These are phyloP conservation scores for Euclidia mi DNA, from an alignment of 2,888 invertebrate species.

Conservation along the genomic window DNA sequence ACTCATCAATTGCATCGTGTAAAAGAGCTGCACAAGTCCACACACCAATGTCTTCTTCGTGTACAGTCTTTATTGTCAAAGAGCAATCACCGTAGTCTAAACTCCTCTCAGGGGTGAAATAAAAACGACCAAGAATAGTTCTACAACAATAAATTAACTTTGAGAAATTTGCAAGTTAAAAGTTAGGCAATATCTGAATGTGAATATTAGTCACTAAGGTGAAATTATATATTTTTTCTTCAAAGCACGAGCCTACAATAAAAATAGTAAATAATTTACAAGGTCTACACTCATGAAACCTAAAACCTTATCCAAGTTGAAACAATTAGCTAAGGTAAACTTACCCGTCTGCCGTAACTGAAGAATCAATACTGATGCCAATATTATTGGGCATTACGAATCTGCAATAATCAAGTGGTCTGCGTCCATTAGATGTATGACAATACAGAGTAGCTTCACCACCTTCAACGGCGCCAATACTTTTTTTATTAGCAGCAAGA, in stretches of 20 bases:
- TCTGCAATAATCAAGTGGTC: conserved; percentile 84
- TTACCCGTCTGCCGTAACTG: conserved; percentile 78
- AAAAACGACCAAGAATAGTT: conserved; percentile 76
- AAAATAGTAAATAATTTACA: too few species aligned
- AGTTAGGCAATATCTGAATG: not conserved
- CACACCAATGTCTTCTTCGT: conserved; percentile 75
- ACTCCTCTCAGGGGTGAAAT: conserved; percentile 75
- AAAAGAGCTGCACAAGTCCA: conserved; percentile 86
- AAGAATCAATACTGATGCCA: conserved; percentile 80
- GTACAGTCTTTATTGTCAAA: conserved; percentile 73
- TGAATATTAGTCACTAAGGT: too few species aligned
- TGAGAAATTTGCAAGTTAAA: conserved; percentile 7
- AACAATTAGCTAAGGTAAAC: conserved; percentile 37
- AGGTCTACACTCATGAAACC: too few species aligned
- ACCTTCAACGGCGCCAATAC: conserved; percentile 60
- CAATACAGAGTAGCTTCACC: conserved; percentile 75
- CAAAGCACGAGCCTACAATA: too few species aligned
- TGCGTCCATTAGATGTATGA: conserved; percentile 76
- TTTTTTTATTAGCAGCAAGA: conserved; percentile 72
- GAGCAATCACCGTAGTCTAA: conserved; percentile 85
- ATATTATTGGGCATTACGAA: conserved; percentile 77
- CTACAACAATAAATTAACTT: conserved; percentile 59
- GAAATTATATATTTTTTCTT: too few species aligned
- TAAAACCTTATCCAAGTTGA: too few species aligned
- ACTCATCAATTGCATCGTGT: conserved; percentile 67